These are phyloP conservation scores for Epizoanthus rinbou DNA, from an alignment of 92 coral and sea anemone genomes.

Conservation along the genomic window DNA sequence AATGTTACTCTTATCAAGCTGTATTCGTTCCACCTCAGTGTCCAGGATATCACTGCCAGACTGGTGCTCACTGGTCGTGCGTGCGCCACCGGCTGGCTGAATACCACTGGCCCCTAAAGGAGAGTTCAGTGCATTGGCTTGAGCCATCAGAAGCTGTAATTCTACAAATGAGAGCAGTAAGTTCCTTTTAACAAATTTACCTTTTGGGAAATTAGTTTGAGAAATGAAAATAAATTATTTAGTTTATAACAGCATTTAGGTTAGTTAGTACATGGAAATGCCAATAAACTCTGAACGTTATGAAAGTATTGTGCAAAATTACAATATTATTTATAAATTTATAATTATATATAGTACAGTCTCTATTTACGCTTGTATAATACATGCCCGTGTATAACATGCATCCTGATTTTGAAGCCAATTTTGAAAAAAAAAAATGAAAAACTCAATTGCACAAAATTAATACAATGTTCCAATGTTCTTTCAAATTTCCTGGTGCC, in stretches of 20 bases:
- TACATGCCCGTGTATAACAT: too few species aligned
- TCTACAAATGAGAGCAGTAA: slow-evolving; percentile 48
- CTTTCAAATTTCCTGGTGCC: too few species aligned
- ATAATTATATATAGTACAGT: too few species aligned
- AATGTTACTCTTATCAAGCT: slow-evolving; percentile 94
- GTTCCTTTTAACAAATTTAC: not conserved
- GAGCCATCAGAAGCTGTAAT: slow-evolving; percentile 92
- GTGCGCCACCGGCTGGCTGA: slow-evolving; percentile 66
- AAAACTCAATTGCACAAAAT: too few species aligned
- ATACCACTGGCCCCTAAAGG: slow-evolving; percentile 97
- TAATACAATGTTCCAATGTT: too few species aligned
- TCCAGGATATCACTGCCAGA: slow-evolving; percentile 94
- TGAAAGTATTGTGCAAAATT: too few species aligned
- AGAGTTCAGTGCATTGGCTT: slow-evolving; percentile 84
- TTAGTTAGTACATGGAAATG: not conserved
- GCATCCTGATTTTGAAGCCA: too few species aligned
- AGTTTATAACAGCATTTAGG: too few species aligned
- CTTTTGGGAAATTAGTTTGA: not conserved
- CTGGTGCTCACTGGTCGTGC: slow-evolving; percentile 47
- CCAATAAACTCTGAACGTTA: not conserved
- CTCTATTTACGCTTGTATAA: too few species aligned
- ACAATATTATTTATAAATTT: too few species aligned
- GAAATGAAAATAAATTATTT: too few species aligned
- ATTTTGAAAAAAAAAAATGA: too few species aligned
- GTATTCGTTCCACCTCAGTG: slow-evolving; percentile 80